Evolutionary conservation across 2,113 vertebrate genomes (phyloP).

Genomic region (Leiothrix lutea): DNA sequence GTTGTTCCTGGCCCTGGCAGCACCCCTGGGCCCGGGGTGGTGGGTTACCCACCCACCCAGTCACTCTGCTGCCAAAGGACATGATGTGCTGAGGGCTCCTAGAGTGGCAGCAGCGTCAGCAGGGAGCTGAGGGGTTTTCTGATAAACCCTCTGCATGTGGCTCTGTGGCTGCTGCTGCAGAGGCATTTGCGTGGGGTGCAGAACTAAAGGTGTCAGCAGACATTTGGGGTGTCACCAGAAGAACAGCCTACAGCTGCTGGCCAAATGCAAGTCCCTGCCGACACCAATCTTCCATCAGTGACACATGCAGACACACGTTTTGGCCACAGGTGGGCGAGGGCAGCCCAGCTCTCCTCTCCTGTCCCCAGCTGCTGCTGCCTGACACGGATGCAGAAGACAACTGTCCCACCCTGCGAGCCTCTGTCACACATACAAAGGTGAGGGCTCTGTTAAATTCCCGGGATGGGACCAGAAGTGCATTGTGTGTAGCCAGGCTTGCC

Average conservation of each 20-base stretch:
- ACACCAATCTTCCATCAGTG: accelerated
- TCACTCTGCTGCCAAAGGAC: not conserved
- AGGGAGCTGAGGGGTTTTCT: not conserved
- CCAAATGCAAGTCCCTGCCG: not conserved
- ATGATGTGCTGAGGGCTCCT: accelerated
- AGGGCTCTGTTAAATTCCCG: not conserved
- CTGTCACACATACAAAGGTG: accelerated
- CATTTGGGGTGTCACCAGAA: not conserved
- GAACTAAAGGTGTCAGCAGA: not conserved
- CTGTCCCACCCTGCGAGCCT: not conserved
- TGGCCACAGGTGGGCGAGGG: accelerated
- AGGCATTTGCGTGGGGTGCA: accelerated
- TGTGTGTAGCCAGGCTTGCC: accelerated
- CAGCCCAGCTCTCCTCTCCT: not conserved
- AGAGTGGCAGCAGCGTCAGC: not conserved
- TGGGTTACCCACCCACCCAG: not conserved
- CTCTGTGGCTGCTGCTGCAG: not conserved
- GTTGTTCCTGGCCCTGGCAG: not conserved
- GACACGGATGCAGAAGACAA: not conserved
- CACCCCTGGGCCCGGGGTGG: accelerated
- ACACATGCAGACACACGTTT: accelerated
- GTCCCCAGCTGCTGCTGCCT: not conserved
- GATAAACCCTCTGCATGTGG: accelerated
- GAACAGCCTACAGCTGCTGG: not conserved
- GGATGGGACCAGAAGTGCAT: not conserved